A percentile compares a stretch with the other conserved stretches of the same genome.
Conservation (phyloP, 2,888 invertebrate genomes). For the Griposia aprilina region DNA sequence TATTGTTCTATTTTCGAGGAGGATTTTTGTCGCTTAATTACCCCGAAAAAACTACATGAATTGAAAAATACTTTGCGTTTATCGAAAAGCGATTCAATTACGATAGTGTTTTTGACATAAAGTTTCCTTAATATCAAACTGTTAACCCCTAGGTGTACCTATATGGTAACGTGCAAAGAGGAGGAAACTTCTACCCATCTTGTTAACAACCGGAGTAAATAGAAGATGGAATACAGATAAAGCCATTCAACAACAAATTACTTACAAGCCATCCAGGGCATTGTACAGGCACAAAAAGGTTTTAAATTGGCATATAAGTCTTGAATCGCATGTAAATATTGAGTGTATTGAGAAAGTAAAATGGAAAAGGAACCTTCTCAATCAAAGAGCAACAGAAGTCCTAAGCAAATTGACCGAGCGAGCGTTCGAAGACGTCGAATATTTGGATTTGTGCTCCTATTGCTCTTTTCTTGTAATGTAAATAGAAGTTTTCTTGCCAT, state of each 20-base stretch:
- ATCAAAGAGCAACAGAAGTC: conserved; percentile 72
- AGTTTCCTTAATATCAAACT: neutral
- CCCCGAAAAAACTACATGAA: neutral
- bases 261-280: neutral
- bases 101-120: neutral
- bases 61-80: neutral
- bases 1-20: neutral
- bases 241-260: conserved; percentile 15
- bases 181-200: neutral
- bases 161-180: neutral
- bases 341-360: conserved; percentile 61
- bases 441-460: conserved; percentile 75
- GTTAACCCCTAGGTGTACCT: neutral
- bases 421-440: conserved; percentile 73
- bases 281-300: conserved; percentile 16
- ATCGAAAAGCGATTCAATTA: neutral
- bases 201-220: neutral
- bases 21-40: neutral
- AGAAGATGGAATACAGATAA: neutral
- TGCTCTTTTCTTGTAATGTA: conserved; percentile 75
- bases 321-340: conserved; percentile 58
- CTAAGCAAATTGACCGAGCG: conserved; percentile 83
- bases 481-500: conserved; percentile 70
- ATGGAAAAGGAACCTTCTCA: conserved; percentile 65
- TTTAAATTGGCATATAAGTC: conserved; percentile 33